phyloP scores from a whole-genome alignment of 2,797 vertebrate genomes.

The Betta splendens region DNA sequence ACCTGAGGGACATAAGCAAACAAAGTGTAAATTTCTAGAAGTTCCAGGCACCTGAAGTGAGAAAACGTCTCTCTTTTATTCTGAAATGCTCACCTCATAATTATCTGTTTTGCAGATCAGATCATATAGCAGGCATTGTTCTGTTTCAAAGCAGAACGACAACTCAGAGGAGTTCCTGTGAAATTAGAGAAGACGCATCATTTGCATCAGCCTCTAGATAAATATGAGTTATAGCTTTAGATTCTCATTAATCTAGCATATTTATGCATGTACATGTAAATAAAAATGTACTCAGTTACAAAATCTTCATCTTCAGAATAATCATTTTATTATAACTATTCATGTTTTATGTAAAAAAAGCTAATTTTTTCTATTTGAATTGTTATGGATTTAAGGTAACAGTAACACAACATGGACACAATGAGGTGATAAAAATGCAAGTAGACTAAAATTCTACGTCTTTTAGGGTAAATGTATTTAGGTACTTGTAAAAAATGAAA shows the following conservation, averaged over 20 bases:
- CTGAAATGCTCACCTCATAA: conserved; percentile 71
- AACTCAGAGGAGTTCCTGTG: conserved; percentile 64
- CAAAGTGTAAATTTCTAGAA: neutral
- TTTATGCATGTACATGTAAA: no score
- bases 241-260: neutral
- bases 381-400: no score
- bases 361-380: no score
- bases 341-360: no score
- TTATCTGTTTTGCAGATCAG: conserved; percentile 52
- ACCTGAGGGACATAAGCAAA: conserved; percentile 61
- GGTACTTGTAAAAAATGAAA: no score
- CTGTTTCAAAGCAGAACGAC: conserved; percentile 68
- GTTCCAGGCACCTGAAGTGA: neutral
- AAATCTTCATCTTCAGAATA: no score
- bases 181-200: conserved; percentile 16
- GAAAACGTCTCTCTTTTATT: neutral
- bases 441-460: no score
- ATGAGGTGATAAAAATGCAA: no score
- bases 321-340: no score
- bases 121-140: conserved; percentile 74
- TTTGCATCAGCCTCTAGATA: neutral
- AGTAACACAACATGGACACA: no score
- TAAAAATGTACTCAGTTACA: no score
- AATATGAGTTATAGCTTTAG: neutral
- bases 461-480: no score